phyloP scores from a whole-genome alignment of 2,113 vertebrate species.

The Tinamus guttatus region DNA sequence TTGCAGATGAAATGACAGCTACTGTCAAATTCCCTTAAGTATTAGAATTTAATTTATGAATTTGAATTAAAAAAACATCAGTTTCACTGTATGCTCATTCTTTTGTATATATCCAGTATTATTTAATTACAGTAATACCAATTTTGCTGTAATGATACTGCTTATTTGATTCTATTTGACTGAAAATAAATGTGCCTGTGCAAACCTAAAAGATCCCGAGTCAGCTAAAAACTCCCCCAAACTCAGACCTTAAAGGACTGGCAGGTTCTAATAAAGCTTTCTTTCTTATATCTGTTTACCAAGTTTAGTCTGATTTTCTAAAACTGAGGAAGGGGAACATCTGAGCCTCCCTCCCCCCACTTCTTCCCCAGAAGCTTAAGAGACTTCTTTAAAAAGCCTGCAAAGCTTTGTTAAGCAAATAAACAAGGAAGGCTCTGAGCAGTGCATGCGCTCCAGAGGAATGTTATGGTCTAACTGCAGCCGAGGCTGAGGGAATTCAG shows the following conservation, averaged over 20 bases:
- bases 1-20: background rate
- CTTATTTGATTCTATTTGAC: background rate
- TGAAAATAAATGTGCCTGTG: background rate
- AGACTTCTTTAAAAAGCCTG: background rate
- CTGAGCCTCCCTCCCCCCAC: background rate
- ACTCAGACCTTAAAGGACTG: background rate
- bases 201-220: background rate
- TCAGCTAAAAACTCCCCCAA: background rate
- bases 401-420: conserved; percentile 45
- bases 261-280: background rate
- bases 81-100: background rate
- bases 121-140: background rate
- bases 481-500: accelerated
- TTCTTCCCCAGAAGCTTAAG: background rate
- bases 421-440: conserved; percentile 22
- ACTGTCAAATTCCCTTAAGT: background rate
- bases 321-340: background rate
- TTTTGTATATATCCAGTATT: background rate
- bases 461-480: background rate
- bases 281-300: background rate
- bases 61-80: background rate
- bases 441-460: background rate
- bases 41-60: conserved; percentile 6
- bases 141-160: background rate
- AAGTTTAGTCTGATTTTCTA: background rate